A percentile compares a stretch with the other conserved stretches of the same genome.
Conservation (phyloP, 2,113 vertebrate genomes). For the Trachemys scripta region DNA sequence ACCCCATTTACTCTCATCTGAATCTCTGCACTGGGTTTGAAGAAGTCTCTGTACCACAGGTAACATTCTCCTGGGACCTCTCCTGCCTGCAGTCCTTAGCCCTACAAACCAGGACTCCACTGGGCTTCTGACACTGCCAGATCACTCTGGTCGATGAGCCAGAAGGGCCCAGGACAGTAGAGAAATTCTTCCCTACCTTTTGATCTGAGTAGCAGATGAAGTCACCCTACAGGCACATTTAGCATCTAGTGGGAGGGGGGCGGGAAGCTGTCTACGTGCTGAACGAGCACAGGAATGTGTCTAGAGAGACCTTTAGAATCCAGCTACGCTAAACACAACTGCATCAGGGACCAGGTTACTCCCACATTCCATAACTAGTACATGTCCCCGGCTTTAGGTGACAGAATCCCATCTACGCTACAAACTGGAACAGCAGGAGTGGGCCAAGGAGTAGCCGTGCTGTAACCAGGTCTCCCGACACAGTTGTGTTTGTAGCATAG, state of each 20-base stretch:
- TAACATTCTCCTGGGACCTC: neutral
- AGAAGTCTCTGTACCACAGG: neutral
- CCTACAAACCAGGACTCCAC: neutral
- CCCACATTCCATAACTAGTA: neutral
- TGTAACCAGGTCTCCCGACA: neutral
- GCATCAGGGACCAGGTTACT: neutral
- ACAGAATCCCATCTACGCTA: neutral
- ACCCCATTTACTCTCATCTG: neutral
- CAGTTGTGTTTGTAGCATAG: neutral
- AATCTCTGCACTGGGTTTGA: constrained; percentile 8
- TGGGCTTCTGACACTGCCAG: neutral
- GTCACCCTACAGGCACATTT: neutral
- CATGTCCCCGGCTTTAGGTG: neutral
- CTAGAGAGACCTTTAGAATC: neutral
- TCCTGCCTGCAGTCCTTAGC: neutral
- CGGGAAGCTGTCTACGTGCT: neutral
- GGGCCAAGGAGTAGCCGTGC: neutral
- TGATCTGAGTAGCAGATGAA: neutral
- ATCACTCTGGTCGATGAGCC: neutral
- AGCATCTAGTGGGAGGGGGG: neutral
- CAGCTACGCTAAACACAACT: neutral
- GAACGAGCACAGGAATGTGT: neutral
- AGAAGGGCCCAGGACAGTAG: neutral
- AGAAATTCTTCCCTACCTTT: neutral
- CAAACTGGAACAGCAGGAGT: neutral